A percentile compares a stretch with the other conserved stretches of the same genome.
phyloP scores from a whole-genome alignment of 2,113 vertebrate genomes.

The Bujurquina vittata region DNA sequence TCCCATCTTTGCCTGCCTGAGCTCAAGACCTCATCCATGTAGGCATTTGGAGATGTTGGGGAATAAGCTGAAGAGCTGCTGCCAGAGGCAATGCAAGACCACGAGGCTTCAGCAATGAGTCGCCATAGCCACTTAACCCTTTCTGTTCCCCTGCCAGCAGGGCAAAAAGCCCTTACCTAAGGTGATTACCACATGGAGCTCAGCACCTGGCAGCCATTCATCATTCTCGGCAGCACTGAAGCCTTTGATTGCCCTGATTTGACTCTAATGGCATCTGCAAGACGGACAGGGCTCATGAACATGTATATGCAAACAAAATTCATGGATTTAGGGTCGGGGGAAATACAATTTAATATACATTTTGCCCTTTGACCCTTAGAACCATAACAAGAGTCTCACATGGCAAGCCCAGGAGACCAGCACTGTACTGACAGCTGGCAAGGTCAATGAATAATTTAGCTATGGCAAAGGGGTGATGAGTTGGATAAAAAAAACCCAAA shows the following conservation, averaged over 20 bases:
- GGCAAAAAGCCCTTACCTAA: slow-evolving; percentile 43
- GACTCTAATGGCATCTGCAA: slow-evolving; percentile 22
- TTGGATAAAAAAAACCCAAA: slow-evolving; percentile 18
- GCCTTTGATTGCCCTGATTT: slow-evolving; percentile 62
- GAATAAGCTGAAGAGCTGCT: slow-evolving; percentile 57
- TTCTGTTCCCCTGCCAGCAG: slow-evolving; percentile 32
- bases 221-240: slow-evolving; percentile 48
- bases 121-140: slow-evolving; percentile 60
- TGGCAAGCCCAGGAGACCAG: slow-evolving; percentile 51
- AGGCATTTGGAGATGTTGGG: slow-evolving; percentile 47
- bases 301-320: slow-evolving; percentile 42
- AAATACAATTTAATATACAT: slow-evolving; percentile 51
- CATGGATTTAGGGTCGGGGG: slow-evolving; percentile 9
- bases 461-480: slow-evolving; percentile 11
- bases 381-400: slow-evolving; percentile 58
- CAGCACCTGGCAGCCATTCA: slow-evolving; percentile 73
- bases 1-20: slow-evolving; percentile 31
- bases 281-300: slow-evolving; percentile 18
- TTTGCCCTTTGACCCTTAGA: slow-evolving; percentile 55
- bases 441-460: slow-evolving; percentile 57
- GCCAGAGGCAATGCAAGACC: slow-evolving; percentile 51
- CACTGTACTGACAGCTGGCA: slow-evolving; percentile 58
- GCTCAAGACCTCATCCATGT: slow-evolving; percentile 39
- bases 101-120: slow-evolving; percentile 31
- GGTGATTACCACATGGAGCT: slow-evolving; percentile 56